These are phyloP conservation scores for Diuraphis noxia DNA, from an alignment of 1,140 invertebrate species.

Conservation along the genomic window DNA sequence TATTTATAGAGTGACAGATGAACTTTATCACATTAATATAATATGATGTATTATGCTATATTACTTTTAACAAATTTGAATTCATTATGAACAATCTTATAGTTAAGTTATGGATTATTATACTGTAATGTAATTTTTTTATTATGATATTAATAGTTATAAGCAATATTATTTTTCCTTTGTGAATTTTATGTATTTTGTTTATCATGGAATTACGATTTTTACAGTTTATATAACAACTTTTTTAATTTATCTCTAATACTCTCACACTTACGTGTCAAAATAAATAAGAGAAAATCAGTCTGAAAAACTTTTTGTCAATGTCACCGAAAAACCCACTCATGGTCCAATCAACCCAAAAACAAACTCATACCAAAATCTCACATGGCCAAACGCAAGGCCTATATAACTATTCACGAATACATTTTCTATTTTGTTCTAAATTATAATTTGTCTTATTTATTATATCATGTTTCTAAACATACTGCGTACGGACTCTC, in stretches of 20 bases:
- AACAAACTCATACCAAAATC: background rate
- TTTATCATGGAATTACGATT: background rate
- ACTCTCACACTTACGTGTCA: too few relatives aligned
- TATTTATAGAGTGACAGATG: background rate
- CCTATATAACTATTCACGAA: background rate
- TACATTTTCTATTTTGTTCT: too few relatives aligned
- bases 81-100: background rate
- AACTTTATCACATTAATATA: too few relatives aligned
- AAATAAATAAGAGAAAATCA: background rate
- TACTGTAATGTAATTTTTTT: too few relatives aligned
- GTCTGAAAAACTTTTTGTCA: rapidly evolving
- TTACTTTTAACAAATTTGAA: background rate
- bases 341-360: background rate
- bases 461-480: too few relatives aligned
- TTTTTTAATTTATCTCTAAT: background rate
- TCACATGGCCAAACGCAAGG: background rate
- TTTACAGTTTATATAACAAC: background rate
- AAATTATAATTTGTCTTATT: too few relatives aligned
- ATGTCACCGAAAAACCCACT: background rate
- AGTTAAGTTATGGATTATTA: too few relatives aligned
- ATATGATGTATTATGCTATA: too few relatives aligned
- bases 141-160: too few relatives aligned
- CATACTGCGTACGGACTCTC: too few relatives aligned
- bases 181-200: background rate
- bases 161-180: background rate